Base-by-base conservation (phyloP, 2,888 invertebrate species). In the Laspeyria flexula region DNA sequence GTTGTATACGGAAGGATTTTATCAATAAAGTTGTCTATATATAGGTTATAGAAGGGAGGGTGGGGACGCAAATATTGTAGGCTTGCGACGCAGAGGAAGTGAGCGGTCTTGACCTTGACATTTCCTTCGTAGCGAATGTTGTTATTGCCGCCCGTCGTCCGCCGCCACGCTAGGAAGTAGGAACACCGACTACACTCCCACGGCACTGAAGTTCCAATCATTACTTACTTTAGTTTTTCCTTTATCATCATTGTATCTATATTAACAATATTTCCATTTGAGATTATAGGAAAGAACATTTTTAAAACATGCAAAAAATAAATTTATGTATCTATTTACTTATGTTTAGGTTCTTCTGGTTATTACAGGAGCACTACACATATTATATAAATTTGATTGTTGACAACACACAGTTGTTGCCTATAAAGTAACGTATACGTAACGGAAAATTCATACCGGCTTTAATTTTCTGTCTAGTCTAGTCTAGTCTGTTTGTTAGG, bases 91-190 rank as follows among this genome's bases (percentile, higher is more conserved):
- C 83, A 72, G 80, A 89, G 90, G 90, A 91, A 91, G 90, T 90
- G 88, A 91, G 77, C 83, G 91, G 85, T 63, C 65, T 63, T 73
- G 86, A 71, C 91, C 91, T 90, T 91, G 91, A 89, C 91, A 91
- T 91, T 91, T 88, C 81, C 83, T 77, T 75, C 80, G 75, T 75
- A 74, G 79, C 70, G 78, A 78, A 77, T 79, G 78, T 77, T 69
- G 73, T 69, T 77, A 72, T 69, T 45, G 27, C 44, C 45, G 40
- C 40, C 40, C 16, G 29, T 34, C 34, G 29, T 40, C 39, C 42
- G 29, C 39, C 27, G 62, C 51, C 51, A 48, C 58, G 63, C 58
- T 59, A 69, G 71, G 69, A 69, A 69, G 64, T 70, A 66, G 61
- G 71, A 61, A 64, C 67, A 54, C 48, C 43, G 55, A 40, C 48